These are phyloP conservation scores for Echiichthys vipera DNA, from an alignment of 2,797 vertebrate genomes.

Conservation along the genomic window DNA sequence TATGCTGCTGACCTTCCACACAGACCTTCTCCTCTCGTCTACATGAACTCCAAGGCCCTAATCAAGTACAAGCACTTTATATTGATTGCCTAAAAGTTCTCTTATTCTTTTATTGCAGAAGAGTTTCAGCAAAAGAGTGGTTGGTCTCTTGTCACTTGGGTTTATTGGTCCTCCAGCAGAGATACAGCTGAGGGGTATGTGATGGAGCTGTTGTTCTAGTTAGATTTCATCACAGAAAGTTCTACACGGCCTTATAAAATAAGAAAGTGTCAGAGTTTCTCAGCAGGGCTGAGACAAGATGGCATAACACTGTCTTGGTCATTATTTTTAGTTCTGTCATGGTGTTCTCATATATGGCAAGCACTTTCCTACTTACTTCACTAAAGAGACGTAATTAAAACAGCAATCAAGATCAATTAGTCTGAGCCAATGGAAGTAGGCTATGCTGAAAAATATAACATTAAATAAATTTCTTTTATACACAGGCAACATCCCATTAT, in stretches of 20 bases:
- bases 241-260: constrained; percentile 46
- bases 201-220: constrained; percentile 40
- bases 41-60: constrained; percentile 40
- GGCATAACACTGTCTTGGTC: constrained; percentile 20
- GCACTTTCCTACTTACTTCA: constrained; percentile 21
- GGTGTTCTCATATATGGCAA: constrained; percentile 15
- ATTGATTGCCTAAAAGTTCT: constrained; percentile 62
- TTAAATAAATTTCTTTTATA: constrained; percentile 20
- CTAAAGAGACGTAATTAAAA: constrained; percentile 52
- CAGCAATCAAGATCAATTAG: constrained; percentile 51
- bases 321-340: constrained; percentile 38
- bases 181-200: constrained; percentile 49
- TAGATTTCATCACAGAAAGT: constrained; percentile 61
- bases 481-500: constrained; percentile 23
- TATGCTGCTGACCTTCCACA: constrained; percentile 51
- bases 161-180: constrained; percentile 55
- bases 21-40: constrained; percentile 39
- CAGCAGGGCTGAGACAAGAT: constrained; percentile 38
- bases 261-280: constrained; percentile 54
- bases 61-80: constrained; percentile 51
- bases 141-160: constrained; percentile 48
- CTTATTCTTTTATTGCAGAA: constrained; percentile 44
- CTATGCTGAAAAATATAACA: constrained; percentile 11
- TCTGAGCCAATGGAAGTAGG: constrained; percentile 9
- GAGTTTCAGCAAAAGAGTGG: constrained; percentile 30